These are phyloP conservation scores for Drosophila dunni DNA, from an alignment of 1,140 invertebrate genomes.

Conservation along the genomic window DNA sequence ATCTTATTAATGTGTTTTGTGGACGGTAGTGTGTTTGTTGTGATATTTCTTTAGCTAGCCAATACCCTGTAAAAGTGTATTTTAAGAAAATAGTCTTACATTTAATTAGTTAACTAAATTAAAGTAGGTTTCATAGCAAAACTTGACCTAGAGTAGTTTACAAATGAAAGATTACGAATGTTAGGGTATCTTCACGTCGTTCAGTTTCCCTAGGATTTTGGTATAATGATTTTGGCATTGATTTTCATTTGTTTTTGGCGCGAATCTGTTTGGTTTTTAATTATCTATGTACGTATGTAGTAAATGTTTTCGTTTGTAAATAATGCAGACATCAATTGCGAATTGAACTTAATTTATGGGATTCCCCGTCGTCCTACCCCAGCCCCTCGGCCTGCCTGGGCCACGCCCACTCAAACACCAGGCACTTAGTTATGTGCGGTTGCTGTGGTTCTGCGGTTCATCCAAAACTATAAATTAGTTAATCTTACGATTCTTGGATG, in stretches of 20 bases:
- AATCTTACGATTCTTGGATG: constrained; percentile 10
- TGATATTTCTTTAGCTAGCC: constrained; percentile 16
- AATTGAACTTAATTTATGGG: constrained; percentile 66
- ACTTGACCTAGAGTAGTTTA: no score
- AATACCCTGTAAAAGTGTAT: not conserved
- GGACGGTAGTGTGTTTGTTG: constrained; percentile 10
- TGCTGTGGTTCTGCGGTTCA: not conserved
- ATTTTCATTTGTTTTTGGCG: constrained; percentile 54
- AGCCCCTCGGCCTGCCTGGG: not conserved
- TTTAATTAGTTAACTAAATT: no score
- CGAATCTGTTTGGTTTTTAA: constrained; percentile 70
- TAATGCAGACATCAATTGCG: constrained; percentile 71
- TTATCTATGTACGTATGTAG: constrained; percentile 45
- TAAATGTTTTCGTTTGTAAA: constrained; percentile 58
- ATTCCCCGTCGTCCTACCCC: constrained; percentile 1
- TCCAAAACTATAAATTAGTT: constrained; percentile 34
- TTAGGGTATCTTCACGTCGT: not conserved
- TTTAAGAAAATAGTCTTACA: not conserved
- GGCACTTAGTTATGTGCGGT: constrained; percentile 25
- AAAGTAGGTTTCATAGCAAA: no score
- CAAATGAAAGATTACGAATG: not conserved
- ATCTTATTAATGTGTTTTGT: constrained; percentile 24
- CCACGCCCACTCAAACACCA: constrained; percentile 9
- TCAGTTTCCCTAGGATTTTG: constrained; percentile 22
- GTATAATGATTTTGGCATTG: constrained; percentile 22